These are phyloP conservation scores for Acanthosepion esculentum DNA, from an alignment of 2,888 invertebrate species.

Conservation along the genomic window DNA sequence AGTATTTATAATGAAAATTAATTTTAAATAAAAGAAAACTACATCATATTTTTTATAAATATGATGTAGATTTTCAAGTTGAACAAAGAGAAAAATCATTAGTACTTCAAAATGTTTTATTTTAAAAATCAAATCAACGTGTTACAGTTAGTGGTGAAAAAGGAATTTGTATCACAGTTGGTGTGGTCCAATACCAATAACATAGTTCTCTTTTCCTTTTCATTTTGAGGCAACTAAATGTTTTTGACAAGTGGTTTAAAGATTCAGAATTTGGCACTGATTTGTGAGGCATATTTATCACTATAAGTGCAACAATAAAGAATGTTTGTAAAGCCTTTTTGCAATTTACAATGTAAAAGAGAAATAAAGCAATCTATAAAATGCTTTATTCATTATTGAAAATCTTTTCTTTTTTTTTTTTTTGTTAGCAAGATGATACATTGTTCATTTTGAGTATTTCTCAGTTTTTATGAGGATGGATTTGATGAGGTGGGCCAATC, in stretches of 20 bases:
- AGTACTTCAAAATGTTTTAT: neutral
- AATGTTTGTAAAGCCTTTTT: neutral
- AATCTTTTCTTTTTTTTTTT: too few species aligned
- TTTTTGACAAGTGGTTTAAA: neutral
- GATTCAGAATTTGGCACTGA: constrained; percentile 2
- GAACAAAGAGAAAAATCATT: neutral
- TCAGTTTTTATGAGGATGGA: too few species aligned
- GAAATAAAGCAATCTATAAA: too few species aligned
- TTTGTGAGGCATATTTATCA: neutral
- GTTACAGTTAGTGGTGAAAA: neutral
- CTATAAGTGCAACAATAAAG: neutral
- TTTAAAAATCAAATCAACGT: neutral
- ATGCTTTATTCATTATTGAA: too few species aligned
- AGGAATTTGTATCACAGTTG: constrained; percentile 11
- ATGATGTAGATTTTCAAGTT: neutral
- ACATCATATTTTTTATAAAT: too few species aligned
- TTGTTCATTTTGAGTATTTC: too few species aligned
- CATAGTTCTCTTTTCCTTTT: neutral
- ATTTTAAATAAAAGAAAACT: too few species aligned
- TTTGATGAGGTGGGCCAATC: too few species aligned
- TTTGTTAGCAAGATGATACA: too few species aligned
- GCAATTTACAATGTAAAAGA: too few species aligned
- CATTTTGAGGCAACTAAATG: neutral
- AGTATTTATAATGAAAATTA: too few species aligned
- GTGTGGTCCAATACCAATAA: neutral